Evolutionary conservation across 2,797 vertebrate genomes (phyloP).

Genomic region (Mormyrops boulengeri): DNA sequence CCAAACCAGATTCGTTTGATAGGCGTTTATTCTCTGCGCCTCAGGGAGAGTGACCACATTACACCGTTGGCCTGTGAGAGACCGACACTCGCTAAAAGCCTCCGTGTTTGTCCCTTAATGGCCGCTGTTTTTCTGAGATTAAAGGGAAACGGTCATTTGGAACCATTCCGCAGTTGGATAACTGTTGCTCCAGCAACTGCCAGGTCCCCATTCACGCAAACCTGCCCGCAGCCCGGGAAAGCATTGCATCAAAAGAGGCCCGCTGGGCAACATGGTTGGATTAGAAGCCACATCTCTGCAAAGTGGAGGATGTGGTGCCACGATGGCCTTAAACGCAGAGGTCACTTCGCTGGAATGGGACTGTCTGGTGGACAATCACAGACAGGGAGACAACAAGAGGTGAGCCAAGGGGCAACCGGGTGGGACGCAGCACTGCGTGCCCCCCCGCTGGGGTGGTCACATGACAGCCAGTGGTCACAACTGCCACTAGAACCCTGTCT

Average conservation of each 20-base stretch:
- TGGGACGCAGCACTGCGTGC: background rate
- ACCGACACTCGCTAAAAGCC: background rate
- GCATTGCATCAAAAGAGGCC: background rate
- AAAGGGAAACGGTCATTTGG: background rate
- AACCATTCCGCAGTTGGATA: background rate
- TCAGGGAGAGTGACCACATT: background rate
- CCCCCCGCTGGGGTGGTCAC: background rate
- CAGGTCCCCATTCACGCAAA: background rate
- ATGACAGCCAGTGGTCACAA: background rate
- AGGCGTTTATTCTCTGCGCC: background rate
- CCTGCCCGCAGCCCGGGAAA: background rate
- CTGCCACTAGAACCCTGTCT: background rate
- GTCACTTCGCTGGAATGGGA: background rate
- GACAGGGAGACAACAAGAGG: background rate
- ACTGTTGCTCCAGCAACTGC: background rate
- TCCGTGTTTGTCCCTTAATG: background rate
- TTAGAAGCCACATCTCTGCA: background rate
- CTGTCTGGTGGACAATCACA: background rate
- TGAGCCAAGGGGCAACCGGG: background rate
- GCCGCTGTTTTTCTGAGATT: background rate
- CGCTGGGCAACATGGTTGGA: too few species aligned
- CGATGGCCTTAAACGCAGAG: background rate
- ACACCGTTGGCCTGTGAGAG: background rate
- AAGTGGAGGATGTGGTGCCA: background rate
- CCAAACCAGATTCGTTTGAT: background rate